phyloP scores from a whole-genome alignment of 2,888 invertebrate species.

The Strigamia crassipes region DNA sequence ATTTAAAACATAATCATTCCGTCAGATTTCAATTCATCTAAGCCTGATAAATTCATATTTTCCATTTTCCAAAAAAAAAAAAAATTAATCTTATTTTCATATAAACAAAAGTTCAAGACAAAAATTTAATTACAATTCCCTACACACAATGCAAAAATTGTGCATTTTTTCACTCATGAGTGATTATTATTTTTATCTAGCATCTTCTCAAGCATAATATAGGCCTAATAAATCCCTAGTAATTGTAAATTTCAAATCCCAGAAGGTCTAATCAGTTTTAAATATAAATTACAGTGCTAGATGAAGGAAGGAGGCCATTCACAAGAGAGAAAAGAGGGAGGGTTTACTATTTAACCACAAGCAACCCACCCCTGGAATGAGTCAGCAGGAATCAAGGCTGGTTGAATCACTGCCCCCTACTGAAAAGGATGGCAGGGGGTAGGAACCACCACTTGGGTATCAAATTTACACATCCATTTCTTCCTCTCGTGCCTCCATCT shows the following conservation, averaged over 20 bases:
- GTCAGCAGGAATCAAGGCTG: conserved; percentile 42
- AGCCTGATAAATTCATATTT: not conserved
- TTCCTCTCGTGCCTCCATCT: conserved; percentile 33
- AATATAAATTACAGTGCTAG: conserved; percentile 36
- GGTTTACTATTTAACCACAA: conserved; percentile 40
- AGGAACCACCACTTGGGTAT: conserved; percentile 40
- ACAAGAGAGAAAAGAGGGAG: conserved; percentile 38
- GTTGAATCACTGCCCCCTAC: conserved; percentile 42
- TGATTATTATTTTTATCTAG: conserved; percentile 10
- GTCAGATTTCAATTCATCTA: not conserved
- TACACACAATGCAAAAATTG: too few species aligned
- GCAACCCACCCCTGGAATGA: conserved; percentile 40
- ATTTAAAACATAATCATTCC: conserved; percentile 14
- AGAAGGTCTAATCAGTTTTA: conserved; percentile 27
- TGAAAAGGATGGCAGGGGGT: not conserved
- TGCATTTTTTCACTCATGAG: not conserved
- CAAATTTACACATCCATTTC: conserved; percentile 38
- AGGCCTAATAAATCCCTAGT: conserved; percentile 14
- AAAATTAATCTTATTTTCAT: not conserved
- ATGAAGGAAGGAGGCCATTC: conserved; percentile 18
- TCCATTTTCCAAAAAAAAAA: not conserved
- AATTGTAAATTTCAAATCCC: conserved; percentile 39
- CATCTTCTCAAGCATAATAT: not conserved
- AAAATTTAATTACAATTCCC: too few species aligned
- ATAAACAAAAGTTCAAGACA: too few species aligned